These are phyloP conservation scores for Drosophila eugracilis DNA, from an alignment of 1,140 invertebrate species.

Conservation along the genomic window DNA sequence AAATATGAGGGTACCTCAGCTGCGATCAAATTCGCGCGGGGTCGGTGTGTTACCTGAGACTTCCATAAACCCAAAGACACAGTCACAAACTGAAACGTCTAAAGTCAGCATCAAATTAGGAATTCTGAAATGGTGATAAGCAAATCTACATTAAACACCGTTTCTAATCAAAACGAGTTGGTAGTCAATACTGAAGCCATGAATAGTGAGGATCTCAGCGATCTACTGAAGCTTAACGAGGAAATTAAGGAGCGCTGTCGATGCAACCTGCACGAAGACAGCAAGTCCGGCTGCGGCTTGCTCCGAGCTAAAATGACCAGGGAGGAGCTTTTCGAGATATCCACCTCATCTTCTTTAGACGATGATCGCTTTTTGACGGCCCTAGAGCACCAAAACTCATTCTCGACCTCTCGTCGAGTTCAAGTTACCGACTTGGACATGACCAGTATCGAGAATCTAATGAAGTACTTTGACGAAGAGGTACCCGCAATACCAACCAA, in stretches of 20 bases:
- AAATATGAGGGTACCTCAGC: no score
- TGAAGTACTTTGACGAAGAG: slow-evolving; percentile 82
- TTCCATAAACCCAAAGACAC: no score
- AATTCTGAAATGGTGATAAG: slow-evolving; percentile 64
- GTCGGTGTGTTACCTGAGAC: no score
- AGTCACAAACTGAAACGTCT: slow-evolving; percentile 72
- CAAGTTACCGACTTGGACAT: slow-evolving; percentile 64
- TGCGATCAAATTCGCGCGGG: no score
- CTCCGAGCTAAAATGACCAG: slow-evolving; percentile 70
- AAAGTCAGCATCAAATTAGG: slow-evolving; percentile 63
- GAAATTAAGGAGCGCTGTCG: slow-evolving; percentile 69
- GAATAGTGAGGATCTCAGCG: slow-evolving; percentile 62
- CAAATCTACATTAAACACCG: slow-evolving; percentile 63
- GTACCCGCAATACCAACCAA: slow-evolving; percentile 69
- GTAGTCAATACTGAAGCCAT: slow-evolving; percentile 65
- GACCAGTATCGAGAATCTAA: slow-evolving; percentile 75
- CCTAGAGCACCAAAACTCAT: slow-evolving; percentile 72
- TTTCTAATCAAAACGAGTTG: slow-evolving; percentile 55
- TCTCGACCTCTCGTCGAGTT: slow-evolving; percentile 12
- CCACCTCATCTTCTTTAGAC: slow-evolving; percentile 64
- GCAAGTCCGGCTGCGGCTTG: slow-evolving; percentile 38
- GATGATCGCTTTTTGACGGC: slow-evolving; percentile 73
- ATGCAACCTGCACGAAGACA: slow-evolving; percentile 20
- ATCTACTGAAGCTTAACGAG: slow-evolving; percentile 61
- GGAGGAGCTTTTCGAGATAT: slow-evolving; percentile 75